A percentile compares a stretch with the other conserved stretches of the same genome.
phyloP scores from a whole-genome alignment of 2,888 invertebrate genomes.

The Pediacus dermestoides region DNA sequence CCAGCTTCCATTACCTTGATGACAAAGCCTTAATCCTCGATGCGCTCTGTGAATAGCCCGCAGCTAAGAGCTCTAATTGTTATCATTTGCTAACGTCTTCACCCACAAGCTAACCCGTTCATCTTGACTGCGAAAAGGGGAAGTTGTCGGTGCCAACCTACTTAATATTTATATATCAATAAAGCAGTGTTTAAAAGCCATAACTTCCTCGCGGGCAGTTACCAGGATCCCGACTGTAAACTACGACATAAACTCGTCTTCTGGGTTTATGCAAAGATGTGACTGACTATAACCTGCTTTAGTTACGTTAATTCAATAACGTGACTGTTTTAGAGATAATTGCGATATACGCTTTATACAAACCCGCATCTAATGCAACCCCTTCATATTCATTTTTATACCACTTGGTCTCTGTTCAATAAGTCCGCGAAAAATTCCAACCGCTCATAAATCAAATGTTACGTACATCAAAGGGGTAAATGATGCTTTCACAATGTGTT shows the following conservation, averaged over 20 bases:
- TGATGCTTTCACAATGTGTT: slow-evolving; percentile 45
- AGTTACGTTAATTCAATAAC: too few species aligned
- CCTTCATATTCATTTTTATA: not conserved
- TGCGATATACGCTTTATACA: slow-evolving; percentile 27
- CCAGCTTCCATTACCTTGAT: slow-evolving; percentile 50
- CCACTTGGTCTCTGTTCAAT: slow-evolving; percentile 7
- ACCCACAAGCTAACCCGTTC: slow-evolving; percentile 14
- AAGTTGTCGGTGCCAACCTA: slow-evolving; percentile 25
- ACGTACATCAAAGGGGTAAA: slow-evolving; percentile 43
- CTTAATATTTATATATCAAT: slow-evolving; percentile 42
- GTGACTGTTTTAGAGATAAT: too few species aligned
- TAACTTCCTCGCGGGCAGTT: slow-evolving; percentile 31
- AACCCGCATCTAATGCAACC: slow-evolving; percentile 5
- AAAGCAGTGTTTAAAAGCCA: slow-evolving; percentile 38
- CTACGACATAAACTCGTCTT: too few species aligned
- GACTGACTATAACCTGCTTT: too few species aligned
- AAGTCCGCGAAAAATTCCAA: slow-evolving; percentile 18
- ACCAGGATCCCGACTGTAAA: slow-evolving; percentile 25
- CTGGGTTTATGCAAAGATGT: too few species aligned
- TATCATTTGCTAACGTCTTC: slow-evolving; percentile 41
- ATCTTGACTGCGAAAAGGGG: slow-evolving; percentile 24
- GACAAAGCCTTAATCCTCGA: slow-evolving; percentile 49
- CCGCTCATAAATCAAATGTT: slow-evolving; percentile 22
- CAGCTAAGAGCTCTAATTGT: slow-evolving; percentile 45
- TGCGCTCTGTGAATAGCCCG: slow-evolving; percentile 36